Percentiles rank a stretch among this genome's conserved stretches.
These are phyloP conservation scores for roundworm (Caenorhabditis elegans) DNA, from an alignment of 1,140 invertebrate species.

Conservation along the genomic window WBcel235 BX284604.4:10912501-10913000, in stretches of 20 bases:
- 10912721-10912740: constrained; percentile 87
- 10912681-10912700: constrained; percentile 83
- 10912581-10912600: constrained; percentile 72
- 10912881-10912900: constrained; percentile 81
- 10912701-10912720: constrained; percentile 90
- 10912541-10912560: constrained; percentile 86
- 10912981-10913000: constrained; percentile 34
- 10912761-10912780: no score
- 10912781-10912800: no score
- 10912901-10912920: constrained; percentile 82
- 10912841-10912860: constrained; percentile 90
- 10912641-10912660: constrained; percentile 89
- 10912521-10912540: constrained; percentile 91
- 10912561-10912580: constrained; percentile 86
- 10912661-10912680: constrained; percentile 92
- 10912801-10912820: no score
- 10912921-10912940: constrained; percentile 88
- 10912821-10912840: constrained; percentile 69
- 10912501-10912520: constrained; percentile 85
- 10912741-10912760: constrained; percentile 78
- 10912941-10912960: constrained; percentile 76
- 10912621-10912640: constrained; percentile 68
- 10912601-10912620: not conserved
- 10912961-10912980: constrained; percentile 47
- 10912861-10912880: constrained; percentile 85